Conservation (phyloP, 2,113 vertebrate species). For the Electrona antarctica region DNA sequence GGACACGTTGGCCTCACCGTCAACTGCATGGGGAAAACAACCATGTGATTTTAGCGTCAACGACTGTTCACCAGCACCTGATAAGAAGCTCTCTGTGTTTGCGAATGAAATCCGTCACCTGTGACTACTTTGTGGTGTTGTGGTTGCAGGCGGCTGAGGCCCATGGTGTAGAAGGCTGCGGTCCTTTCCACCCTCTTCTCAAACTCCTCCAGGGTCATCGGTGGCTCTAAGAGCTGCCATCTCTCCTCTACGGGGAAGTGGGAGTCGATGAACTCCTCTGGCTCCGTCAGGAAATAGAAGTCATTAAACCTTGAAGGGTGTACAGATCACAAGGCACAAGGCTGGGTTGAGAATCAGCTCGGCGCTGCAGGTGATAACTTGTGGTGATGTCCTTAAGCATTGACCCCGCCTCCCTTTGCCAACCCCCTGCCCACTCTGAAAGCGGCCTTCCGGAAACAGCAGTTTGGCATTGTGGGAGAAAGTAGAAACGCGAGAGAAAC, state of each 20-base stretch:
- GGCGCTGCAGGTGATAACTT: constrained; percentile 1
- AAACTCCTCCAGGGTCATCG: too few species aligned
- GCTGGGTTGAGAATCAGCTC: constrained; percentile 28
- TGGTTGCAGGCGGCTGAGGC: too few species aligned
- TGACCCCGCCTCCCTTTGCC: too few species aligned
- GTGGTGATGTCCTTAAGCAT: too few species aligned
- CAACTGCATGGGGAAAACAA: constrained; percentile 69
- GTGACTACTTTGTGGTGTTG: constrained; percentile 77
- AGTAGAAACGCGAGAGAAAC: too few species aligned
- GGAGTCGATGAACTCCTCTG: constrained; percentile 79
- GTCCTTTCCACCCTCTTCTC: too few species aligned
- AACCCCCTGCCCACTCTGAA: too few species aligned
- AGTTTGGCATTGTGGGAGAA: too few species aligned
- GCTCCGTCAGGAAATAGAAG: constrained; percentile 84
- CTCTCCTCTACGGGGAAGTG: constrained; percentile 78
- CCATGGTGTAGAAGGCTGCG: too few species aligned
- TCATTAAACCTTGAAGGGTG: constrained; percentile 74
- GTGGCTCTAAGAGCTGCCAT: constrained; percentile 85
- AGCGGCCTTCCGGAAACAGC: too few species aligned
- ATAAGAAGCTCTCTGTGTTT: too few species aligned
- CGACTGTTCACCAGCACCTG: too few species aligned
- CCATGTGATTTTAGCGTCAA: background rate
- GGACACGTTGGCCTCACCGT: constrained; percentile 78
- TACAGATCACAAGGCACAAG: constrained; percentile 26
- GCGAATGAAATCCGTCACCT: constrained; percentile 54